Conservation (phyloP, 2,888 invertebrate species). For the Nysson spinosus region DNA sequence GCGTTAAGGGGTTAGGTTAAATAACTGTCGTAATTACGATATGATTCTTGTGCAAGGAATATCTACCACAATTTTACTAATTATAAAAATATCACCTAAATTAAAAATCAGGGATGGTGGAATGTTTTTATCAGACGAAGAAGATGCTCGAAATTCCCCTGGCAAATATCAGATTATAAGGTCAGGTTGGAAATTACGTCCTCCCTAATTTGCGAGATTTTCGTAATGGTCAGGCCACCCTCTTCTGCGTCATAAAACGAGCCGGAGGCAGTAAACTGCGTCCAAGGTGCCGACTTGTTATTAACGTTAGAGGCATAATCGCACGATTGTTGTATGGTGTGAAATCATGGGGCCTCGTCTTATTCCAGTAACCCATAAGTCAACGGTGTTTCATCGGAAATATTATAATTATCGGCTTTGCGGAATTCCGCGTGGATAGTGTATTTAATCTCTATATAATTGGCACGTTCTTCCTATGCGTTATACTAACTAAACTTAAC, state of each 20-base stretch:
- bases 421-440: conserved; percentile 4
- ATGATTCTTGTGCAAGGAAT: no score
- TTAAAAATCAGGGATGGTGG: background rate
- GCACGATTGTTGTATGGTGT: conserved; percentile 51
- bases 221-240: conserved; percentile 27
- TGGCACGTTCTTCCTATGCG: no score
- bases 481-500: no score
- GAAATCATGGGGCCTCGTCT: conserved; percentile 39
- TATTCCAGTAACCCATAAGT: conserved; percentile 25
- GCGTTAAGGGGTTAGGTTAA: no score
- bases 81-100: no score
- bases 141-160: background rate
- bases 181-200: conserved; percentile 38
- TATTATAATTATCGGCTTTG: conserved; percentile 42
- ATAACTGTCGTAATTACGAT: no score
- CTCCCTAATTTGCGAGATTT: conserved; percentile 51
- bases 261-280: conserved; percentile 36
- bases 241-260: conserved; percentile 13
- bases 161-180: conserved; percentile 12
- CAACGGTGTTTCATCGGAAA: conserved; percentile 18
- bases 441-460: conserved; percentile 24
- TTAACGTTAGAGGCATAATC: conserved; percentile 64
- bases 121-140: conserved; percentile 14
- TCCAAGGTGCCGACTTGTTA: conserved; percentile 64
- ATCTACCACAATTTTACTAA: no score